These are phyloP conservation scores for Leptopilina clavipes DNA, from an alignment of 1,140 invertebrate genomes.

Conservation along the genomic window DNA sequence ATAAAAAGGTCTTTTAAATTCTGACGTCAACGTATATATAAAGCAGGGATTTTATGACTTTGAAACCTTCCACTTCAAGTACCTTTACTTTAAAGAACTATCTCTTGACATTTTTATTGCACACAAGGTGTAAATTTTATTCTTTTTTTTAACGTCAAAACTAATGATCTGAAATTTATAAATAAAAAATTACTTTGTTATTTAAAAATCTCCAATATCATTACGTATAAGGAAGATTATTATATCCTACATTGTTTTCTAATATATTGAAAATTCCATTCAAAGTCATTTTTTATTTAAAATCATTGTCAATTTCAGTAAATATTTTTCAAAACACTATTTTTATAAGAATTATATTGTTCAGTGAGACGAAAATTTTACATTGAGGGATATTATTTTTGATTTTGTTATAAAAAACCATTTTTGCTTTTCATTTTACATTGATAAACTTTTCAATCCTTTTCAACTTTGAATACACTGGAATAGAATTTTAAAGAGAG, in stretches of 20 bases:
- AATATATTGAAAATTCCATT: too few species aligned
- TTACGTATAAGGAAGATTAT: too few species aligned
- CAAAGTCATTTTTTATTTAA: background rate
- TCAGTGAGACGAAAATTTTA: too few species aligned
- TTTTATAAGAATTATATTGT: too few species aligned
- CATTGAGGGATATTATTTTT: too few species aligned
- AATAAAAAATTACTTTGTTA: background rate
- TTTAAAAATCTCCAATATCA: background rate
- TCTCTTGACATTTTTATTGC: constrained; percentile 30
- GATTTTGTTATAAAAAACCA: too few species aligned
- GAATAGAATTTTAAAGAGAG: too few species aligned
- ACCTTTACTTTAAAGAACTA: background rate
- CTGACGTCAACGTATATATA: constrained; percentile 23
- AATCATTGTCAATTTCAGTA: background rate
- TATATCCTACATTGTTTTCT: too few species aligned
- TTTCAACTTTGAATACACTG: background rate
- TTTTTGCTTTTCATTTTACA: too few species aligned
- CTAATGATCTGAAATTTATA: background rate
- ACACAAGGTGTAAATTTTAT: background rate
- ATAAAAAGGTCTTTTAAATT: background rate
- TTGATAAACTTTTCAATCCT: too few species aligned
- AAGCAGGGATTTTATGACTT: constrained; percentile 10
- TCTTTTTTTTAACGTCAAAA: background rate
- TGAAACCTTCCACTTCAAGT: constrained; percentile 26
- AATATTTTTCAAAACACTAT: too few species aligned